Conservation (phyloP, 2,888 invertebrate genomes). For the Coleophora flavipennella region DNA sequence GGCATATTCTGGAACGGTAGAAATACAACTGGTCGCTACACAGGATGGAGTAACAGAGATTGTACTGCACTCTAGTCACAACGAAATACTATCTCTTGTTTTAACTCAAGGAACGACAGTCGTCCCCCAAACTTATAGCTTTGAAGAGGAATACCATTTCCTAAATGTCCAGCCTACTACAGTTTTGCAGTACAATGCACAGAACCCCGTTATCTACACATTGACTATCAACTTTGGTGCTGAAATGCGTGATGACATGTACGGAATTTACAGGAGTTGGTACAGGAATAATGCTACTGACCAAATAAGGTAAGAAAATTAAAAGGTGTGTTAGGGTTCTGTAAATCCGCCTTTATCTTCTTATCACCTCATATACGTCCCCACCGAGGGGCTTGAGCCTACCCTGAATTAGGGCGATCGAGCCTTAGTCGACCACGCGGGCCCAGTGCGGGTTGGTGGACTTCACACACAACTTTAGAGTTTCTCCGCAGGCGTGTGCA, state of each 20-base stretch:
- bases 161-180: slow-evolving; percentile 25
- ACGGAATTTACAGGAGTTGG: slow-evolving; percentile 58
- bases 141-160: slow-evolving; percentile 34
- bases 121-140: slow-evolving; percentile 13
- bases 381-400: no score
- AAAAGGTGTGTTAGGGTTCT: no score
- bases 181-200: slow-evolving; percentile 26
- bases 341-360: no score
- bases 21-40: slow-evolving; percentile 41
- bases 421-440: no score
- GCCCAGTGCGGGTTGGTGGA: no score
- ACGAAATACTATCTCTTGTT: slow-evolving; percentile 38
- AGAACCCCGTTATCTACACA: slow-evolving; percentile 24
- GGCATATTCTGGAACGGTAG: slow-evolving; percentile 43
- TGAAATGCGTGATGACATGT: slow-evolving; percentile 49
- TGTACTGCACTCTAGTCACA: slow-evolving; percentile 42
- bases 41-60: slow-evolving; percentile 36
- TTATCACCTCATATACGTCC: no score
- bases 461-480: no score
- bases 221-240: slow-evolving; percentile 37
- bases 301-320: slow-evolving; percentile 26
- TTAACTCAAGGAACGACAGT: slow-evolving; percentile 35
- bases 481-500: no score
- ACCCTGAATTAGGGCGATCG: no score
- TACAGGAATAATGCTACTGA: slow-evolving; percentile 31